Conservation (phyloP, 2,888 invertebrate species). For the Nymphalis polychloros region DNA sequence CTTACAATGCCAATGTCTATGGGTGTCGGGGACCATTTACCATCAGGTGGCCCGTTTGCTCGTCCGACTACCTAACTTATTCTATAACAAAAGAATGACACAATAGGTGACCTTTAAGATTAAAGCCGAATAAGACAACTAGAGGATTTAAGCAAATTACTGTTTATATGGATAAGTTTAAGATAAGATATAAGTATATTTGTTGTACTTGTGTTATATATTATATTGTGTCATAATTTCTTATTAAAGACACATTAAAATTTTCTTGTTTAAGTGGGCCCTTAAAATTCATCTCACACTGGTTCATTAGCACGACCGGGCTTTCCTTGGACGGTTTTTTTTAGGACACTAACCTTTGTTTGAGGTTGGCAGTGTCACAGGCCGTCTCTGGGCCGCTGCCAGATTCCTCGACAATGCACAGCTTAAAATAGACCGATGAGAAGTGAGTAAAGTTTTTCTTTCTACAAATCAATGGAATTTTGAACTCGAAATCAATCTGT, state of each 20-base stretch:
- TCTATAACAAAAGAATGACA: too few relatives aligned
- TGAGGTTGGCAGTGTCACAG: conserved; percentile 77
- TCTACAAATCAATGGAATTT: conserved; percentile 31
- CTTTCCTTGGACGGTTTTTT: conserved; percentile 59
- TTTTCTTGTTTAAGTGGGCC: conserved; percentile 15
- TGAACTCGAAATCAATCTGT: conserved; percentile 20
- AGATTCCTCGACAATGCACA: conserved; percentile 73
- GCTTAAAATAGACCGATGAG: conserved; percentile 69
- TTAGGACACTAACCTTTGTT: conserved; percentile 75
- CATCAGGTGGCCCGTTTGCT: too few relatives aligned
- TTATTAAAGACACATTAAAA: not conserved
- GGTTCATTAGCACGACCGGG: conserved; percentile 51
- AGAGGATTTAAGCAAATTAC: too few relatives aligned
- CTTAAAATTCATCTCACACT: conserved; percentile 22
- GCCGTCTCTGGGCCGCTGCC: conserved; percentile 67
- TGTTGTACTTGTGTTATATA: too few relatives aligned
- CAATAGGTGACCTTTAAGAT: too few relatives aligned
- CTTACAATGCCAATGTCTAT: too few relatives aligned
- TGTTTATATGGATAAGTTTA: too few relatives aligned
- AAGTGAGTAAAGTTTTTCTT: conserved; percentile 63
- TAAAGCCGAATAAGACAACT: too few relatives aligned
- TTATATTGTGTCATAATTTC: too few relatives aligned
- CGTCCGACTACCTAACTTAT: too few relatives aligned
- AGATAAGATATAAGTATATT: too few relatives aligned
- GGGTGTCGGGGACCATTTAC: too few relatives aligned